A percentile compares a stretch with the other conserved stretches of the same genome.
These are phyloP conservation scores for Heteropelma amictum DNA, from an alignment of 2,888 invertebrate species.

Conservation along the genomic window DNA sequence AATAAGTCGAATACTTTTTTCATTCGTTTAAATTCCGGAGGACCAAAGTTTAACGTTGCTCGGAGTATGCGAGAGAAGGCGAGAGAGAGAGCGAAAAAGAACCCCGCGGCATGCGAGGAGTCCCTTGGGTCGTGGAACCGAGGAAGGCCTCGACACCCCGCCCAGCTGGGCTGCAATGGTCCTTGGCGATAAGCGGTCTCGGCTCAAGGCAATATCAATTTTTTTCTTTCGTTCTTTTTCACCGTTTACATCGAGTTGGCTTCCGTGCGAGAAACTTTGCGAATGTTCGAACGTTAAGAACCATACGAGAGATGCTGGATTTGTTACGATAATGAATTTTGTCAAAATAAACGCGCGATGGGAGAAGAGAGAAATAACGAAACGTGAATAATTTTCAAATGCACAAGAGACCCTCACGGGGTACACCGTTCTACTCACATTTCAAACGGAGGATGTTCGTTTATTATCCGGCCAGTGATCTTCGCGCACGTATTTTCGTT, in stretches of 20 bases:
- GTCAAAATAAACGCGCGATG: not conserved
- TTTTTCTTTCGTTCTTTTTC: not conserved
- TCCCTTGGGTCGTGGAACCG: slow-evolving; percentile 43
- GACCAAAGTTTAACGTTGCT: too few species aligned
- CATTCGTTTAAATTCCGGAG: not conserved
- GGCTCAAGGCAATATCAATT: slow-evolving; percentile 17
- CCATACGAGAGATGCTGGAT: too few species aligned
- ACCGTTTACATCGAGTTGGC: too few species aligned
- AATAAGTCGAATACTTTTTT: too few species aligned
- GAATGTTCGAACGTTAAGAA: too few species aligned
- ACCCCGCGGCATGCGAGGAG: slow-evolving; percentile 10
- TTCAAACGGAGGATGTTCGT: slow-evolving; percentile 55
- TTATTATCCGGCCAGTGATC: slow-evolving; percentile 52
- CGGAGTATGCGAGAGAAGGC: too few species aligned
- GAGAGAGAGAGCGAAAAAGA: not conserved
- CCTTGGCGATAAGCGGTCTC: slow-evolving; percentile 48
- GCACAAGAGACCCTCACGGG: slow-evolving; percentile 3
- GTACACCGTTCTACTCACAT: slow-evolving; percentile 58
- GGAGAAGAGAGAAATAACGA: slow-evolving; percentile 1
- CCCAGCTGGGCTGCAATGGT: slow-evolving; percentile 54
- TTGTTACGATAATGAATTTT: too few species aligned
- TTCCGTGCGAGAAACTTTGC: too few species aligned
- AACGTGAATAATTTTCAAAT: not conserved
- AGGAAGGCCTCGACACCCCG: slow-evolving; percentile 48
- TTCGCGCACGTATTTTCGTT: slow-evolving; percentile 37